Evolutionary conservation across 2,888 invertebrate genomes (phyloP), one percentile per base, ranked within the genome.

Genomic region (Cryptocephalus moraei): DNA sequence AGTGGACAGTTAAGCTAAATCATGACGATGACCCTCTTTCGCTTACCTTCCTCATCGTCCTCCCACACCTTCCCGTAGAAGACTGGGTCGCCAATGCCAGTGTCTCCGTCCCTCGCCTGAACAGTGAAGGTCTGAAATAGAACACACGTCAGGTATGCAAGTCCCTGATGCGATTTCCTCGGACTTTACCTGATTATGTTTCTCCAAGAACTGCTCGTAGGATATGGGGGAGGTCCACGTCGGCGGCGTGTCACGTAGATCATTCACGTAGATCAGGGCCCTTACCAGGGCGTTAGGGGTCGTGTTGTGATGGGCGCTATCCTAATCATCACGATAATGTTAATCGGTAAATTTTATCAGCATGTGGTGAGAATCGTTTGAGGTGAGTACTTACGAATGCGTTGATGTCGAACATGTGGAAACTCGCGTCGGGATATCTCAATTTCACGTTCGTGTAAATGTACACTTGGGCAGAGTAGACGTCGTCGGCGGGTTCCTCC

Each of bases 51-150:
- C 38, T 45, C 33, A 3, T 61, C 56, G 39, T 56, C 49, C 41
- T 64, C 64, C 43, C 67, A 70, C 44, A 49, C 41, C 34, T 49
- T 48, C n/a, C 31, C 38, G 32, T 56, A 56, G 14, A 38, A 41
- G 40, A 60, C 55, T 10, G 33, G 33, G 33, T 71, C 73, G 56
- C 78, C 68, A 45, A 82, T 73, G 31, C 75, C 76, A 1, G 76
- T 74, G 63, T 82, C 82, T 1, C 81, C 82, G 58, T 82, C 82
- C 13, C 76, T 73, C 6, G 82, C 82, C 14, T 64, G 59, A 1
- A 81, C 73, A 2, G 56, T 56, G 60, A 79, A 78, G 14, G 33
- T 48, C 57, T 57, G 45, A 39, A 53, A 54, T 44, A 4, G 22
- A 22, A 22, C 22, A 2, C 3, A 6, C 22, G 22, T 22, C 2